Percentiles rank a stretch among this genome's conserved stretches.
Evolutionary conservation across 2,113 vertebrate genomes (phyloP).

Genomic region (Peromyscus californicus): DNA sequence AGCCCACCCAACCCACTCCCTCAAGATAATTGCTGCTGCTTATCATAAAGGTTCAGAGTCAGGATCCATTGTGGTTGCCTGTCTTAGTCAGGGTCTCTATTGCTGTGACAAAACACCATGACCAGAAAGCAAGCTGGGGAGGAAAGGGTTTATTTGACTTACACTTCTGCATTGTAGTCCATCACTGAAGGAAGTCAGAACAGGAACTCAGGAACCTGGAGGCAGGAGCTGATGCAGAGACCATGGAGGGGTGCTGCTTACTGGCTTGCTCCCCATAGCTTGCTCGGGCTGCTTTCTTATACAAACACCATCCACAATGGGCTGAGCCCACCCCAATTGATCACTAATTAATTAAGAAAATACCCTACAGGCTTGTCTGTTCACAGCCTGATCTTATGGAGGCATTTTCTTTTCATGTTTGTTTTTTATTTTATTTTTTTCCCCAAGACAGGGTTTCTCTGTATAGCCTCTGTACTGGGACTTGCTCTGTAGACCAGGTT

Average conservation of each 20-base stretch:
- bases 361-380: not conserved
- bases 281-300: not conserved
- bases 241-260: not conserved
- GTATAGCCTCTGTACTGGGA: not conserved
- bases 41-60: not conserved
- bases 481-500: not conserved
- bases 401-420: not conserved
- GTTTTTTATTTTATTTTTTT: not conserved
- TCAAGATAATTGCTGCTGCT: not conserved
- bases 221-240: not conserved
- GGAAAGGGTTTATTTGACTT: not conserved
- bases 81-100: not conserved
- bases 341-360: conserved; percentile 6
- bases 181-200: not conserved
- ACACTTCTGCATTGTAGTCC: not conserved
- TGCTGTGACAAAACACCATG: not conserved
- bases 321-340: not conserved
- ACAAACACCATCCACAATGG: not conserved
- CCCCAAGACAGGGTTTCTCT: not conserved
- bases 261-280: not conserved
- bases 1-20: too few species aligned
- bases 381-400: not conserved
- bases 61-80: not conserved
- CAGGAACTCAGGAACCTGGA: not conserved
- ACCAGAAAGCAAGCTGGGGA: not conserved